Base-by-base conservation (phyloP, 1,140 invertebrate species). In the Magallana ariakensis region DNA sequence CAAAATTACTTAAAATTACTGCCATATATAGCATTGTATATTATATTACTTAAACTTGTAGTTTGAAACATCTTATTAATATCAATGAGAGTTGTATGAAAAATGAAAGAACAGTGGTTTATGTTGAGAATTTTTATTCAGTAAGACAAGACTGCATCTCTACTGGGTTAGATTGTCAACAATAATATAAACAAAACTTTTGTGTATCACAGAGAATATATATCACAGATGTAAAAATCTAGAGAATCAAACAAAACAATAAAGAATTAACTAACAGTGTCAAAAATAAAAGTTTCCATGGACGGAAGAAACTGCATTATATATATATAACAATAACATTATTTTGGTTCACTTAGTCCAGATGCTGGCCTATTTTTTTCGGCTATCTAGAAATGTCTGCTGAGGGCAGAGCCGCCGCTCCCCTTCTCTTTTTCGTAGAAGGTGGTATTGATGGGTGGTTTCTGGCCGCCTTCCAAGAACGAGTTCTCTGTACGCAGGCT, bases 401-500 rank as follows among this genome's bases (percentile, higher is more conserved):
- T 82, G 9, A 82, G 54, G 13, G 80, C 80, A 16, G 54, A 53
- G 13, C 80, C 80, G 22, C 15, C 58, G 22, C 3, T 13, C 4
- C 6, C 81, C 54, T 83, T 26, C 56, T 58, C 81, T 22, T 83
- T 26, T 19, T 58, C 55, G n/a, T 54, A 82, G 80, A 55, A 82
- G 19, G 54, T 60, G 19, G 82, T 84, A 15, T 53, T 82, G 55
- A 60, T 60, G 26, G 82, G 82, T 16, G 82, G 55, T 58, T 33
- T 46, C 82, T 84, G 82, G 33, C 82, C 13, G n/a, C 46, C 57
- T 16, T 84, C 82, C 2, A 84, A 16, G 82, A 84, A 84, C 26
- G 82, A 84, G 11, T 84, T 84, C 15, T 84, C 82, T 19, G 82
- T 56, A 5, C 82, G 55, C 82, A 90, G 62, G 85, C 89, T 89